Conservation (phyloP, 2,797 vertebrate genomes). For the Oreochromis grahami region DNA sequence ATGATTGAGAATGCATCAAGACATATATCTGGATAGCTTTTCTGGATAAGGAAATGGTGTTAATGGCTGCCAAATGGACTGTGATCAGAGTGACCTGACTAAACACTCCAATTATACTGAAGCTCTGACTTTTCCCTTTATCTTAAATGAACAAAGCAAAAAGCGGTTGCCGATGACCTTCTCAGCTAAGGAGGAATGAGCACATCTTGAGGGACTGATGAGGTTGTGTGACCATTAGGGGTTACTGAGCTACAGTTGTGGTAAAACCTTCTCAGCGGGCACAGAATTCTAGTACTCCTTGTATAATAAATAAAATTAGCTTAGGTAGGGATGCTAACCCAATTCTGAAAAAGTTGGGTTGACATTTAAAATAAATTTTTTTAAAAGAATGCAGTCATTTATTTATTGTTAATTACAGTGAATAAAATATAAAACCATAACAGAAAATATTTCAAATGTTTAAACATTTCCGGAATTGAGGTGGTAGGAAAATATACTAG, state of each 20-base stretch:
- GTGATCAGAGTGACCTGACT: not conserved
- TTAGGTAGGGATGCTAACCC: not conserved
- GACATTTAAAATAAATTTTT: not conserved
- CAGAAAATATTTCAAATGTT: not conserved
- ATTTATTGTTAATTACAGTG: not conserved
- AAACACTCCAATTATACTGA: not conserved
- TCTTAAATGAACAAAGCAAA: not conserved
- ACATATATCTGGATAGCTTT: not conserved
- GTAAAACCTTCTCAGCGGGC: not conserved
- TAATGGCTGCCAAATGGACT: not conserved
- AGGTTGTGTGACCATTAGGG: not conserved
- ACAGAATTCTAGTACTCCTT: not conserved
- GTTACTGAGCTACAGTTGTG: not conserved
- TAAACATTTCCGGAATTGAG: not conserved
- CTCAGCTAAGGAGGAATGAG: not conserved
- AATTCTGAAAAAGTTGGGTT: not conserved
- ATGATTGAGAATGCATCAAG: no score
- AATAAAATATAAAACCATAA: not conserved
- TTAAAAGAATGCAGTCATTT: not conserved
- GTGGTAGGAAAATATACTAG: not conserved
- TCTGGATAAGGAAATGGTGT: not conserved
- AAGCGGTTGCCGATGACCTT: not conserved
- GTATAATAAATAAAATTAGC: not conserved
- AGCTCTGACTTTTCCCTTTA: not conserved
- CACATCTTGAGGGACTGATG: not conserved